phyloP scores from a whole-genome alignment of 1,140 invertebrate genomes.

The Caenorhabditis tropicalis region DNA sequence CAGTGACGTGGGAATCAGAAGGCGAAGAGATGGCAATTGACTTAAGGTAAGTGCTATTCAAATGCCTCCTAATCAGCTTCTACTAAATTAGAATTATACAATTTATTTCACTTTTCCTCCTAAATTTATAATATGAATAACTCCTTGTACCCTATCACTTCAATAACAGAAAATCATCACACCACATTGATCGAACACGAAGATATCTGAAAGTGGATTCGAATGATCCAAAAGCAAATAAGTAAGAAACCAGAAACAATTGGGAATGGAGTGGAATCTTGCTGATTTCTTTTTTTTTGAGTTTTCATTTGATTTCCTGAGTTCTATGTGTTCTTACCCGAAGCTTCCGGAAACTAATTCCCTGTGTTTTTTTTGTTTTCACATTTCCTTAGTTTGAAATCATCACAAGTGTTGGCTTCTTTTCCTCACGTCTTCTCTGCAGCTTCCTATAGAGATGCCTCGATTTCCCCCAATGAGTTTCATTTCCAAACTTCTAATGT shows the following conservation, averaged over 20 bases:
- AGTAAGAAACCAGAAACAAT: not conserved
- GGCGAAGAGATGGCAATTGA: constrained; percentile 64
- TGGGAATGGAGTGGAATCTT: constrained; percentile 24
- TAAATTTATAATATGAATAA: constrained; percentile 38
- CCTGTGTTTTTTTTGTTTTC: not conserved
- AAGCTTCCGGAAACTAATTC: too few relatives aligned
- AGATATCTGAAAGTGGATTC: constrained; percentile 22
- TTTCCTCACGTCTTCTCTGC: not conserved
- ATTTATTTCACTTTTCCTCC: not conserved
- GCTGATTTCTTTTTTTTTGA: not conserved
- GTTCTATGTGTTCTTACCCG: not conserved
- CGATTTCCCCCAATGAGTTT: not conserved
- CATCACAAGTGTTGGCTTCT: not conserved
- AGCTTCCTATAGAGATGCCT: not conserved
- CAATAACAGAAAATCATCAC: constrained; percentile 28
- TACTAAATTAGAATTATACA: not conserved
- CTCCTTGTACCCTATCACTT: constrained; percentile 34
- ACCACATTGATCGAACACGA: not conserved
- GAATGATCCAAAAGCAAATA: constrained; percentile 29
- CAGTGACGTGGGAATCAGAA: constrained; percentile 63
- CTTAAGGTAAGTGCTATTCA: constrained; percentile 54
- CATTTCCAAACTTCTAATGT: not conserved
- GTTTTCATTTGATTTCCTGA: not conserved
- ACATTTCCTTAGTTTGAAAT: not conserved
- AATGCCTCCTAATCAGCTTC: not conserved